Evolutionary conservation across 2,797 vertebrate species (phyloP).

Genomic region (Cheirogaleus major): DNA sequence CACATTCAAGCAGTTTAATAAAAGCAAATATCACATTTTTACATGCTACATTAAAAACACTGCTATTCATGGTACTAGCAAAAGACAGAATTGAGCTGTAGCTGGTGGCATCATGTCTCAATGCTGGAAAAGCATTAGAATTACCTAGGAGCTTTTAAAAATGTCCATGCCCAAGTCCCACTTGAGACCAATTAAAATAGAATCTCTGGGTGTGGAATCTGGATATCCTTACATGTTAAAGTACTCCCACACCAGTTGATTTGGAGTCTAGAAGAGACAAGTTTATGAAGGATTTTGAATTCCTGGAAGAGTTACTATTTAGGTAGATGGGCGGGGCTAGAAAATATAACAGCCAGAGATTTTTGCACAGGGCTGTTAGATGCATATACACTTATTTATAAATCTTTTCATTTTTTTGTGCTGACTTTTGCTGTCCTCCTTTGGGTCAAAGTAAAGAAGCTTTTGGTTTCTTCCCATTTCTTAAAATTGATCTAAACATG

Average conservation of each 20-base stretch:
- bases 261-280: background rate
- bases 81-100: conserved; percentile 18
- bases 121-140: background rate
- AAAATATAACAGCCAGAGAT: background rate
- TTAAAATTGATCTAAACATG: background rate
- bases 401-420: background rate
- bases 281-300: background rate
- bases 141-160: conserved; percentile 22
- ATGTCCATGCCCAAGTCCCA: background rate
- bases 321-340: background rate
- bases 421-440: background rate
- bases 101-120: background rate
- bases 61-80: background rate
- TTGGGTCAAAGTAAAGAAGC: background rate
- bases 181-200: background rate
- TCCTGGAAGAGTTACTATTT: background rate
- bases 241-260: background rate
- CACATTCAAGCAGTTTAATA: background rate
- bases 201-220: background rate
- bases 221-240: background rate
- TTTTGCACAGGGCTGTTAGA: background rate
- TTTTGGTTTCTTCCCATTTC: background rate
- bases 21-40: background rate
- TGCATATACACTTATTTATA: background rate
- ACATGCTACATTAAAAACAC: background rate